A percentile compares a stretch with the other conserved stretches of the same genome.
Conservation (phyloP, 2,113 vertebrate genomes). For the Rissa tridactyla region DNA sequence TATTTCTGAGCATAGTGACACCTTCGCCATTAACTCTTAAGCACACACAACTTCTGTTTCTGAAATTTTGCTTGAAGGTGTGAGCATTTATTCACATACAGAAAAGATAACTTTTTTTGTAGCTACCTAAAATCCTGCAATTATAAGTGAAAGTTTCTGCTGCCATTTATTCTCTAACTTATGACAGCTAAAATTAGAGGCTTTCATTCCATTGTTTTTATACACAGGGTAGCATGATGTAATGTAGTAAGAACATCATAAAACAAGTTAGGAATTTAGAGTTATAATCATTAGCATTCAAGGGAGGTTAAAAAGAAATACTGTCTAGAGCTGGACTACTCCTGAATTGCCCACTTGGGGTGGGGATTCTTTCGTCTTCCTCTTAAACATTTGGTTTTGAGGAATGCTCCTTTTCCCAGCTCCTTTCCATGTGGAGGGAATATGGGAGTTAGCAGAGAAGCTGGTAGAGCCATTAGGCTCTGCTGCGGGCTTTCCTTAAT, state of each 20-base stretch:
- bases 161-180: slow-evolving; percentile 50
- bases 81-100: not conserved
- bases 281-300: not conserved
- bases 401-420: not conserved
- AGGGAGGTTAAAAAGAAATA: not conserved
- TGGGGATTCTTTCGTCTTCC: not conserved
- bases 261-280: slow-evolving; percentile 24
- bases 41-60: not conserved
- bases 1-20: slow-evolving; percentile 22
- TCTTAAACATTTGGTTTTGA: not conserved
- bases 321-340: not conserved
- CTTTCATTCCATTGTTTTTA: slow-evolving; percentile 63
- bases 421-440: not conserved
- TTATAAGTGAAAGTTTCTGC: slow-evolving; percentile 29
- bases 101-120: not conserved
- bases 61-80: not conserved
- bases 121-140: slow-evolving; percentile 35
- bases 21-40: slow-evolving; percentile 20
- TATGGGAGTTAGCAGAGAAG: not conserved
- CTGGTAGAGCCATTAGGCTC: not conserved
- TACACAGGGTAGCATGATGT: slow-evolving; percentile 11
- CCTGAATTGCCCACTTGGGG: not conserved
- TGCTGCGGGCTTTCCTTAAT: not conserved
- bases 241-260: slow-evolving; percentile 24
- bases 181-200: slow-evolving; percentile 58